A percentile compares a stretch with the other conserved stretches of the same genome.
These are phyloP conservation scores for Diuraphis noxia DNA, from an alignment of 1,140 invertebrate genomes.

Conservation along the genomic window DNA sequence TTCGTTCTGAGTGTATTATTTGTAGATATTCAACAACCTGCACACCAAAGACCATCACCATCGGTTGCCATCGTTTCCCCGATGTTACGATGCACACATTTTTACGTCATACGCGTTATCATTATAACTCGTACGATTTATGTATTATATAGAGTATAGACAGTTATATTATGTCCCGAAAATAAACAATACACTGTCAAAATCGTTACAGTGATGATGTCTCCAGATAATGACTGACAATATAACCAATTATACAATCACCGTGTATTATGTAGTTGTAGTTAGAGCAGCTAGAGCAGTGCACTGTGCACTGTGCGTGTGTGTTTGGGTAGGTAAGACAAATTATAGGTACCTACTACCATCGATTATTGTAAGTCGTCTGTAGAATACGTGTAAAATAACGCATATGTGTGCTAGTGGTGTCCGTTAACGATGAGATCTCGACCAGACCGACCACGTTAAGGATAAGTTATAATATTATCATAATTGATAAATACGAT, in stretches of 20 bases:
- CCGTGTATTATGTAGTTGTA: no score
- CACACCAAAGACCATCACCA: neutral
- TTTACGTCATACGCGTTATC: neutral
- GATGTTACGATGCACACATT: neutral
- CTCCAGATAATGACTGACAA: neutral
- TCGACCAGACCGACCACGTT: neutral
- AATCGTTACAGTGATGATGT: neutral
- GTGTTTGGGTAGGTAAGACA: neutral
- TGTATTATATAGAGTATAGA: no score
- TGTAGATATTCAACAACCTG: neutral
- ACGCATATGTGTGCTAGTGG: neutral
- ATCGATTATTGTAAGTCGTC: no score
- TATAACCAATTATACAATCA: neutral
- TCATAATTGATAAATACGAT: slow-evolving; percentile 14
- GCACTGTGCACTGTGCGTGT: no score
- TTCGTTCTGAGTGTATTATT: neutral
- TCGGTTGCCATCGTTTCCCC: neutral
- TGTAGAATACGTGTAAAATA: no score
- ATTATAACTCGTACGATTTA: neutral
- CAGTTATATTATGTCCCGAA: no score
- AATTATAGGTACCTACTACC: neutral
- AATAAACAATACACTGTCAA: neutral
- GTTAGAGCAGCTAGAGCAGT: neutral
- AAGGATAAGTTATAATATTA: neutral
- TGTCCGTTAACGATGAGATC: neutral